phyloP scores from a whole-genome alignment of 1,140 invertebrate genomes.

The Drosophila jambulina region DNA sequence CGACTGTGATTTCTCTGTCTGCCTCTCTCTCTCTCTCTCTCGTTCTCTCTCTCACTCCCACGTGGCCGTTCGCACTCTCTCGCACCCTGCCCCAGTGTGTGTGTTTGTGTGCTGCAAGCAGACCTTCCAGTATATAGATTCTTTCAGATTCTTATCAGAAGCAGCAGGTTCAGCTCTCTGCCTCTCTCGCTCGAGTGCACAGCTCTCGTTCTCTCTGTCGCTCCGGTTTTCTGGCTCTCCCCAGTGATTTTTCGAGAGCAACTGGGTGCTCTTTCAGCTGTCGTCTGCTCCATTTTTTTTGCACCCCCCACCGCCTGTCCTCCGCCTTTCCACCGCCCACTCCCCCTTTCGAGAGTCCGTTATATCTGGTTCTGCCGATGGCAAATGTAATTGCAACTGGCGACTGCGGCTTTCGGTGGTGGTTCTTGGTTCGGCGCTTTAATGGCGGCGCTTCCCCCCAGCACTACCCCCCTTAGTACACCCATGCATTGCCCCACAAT shows the following conservation, averaged over 20 bases:
- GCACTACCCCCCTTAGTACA: slow-evolving; percentile 3
- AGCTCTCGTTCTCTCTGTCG: slow-evolving; percentile 30
- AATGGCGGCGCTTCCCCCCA: slow-evolving; percentile 54
- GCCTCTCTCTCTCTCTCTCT: slow-evolving; percentile 38
- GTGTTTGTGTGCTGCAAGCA: slow-evolving; percentile 39
- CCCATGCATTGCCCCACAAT: slow-evolving; percentile 2
- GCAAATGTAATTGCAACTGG: slow-evolving; percentile 77
- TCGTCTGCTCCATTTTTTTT: slow-evolving; percentile 67
- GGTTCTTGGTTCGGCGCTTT: slow-evolving; percentile 50
- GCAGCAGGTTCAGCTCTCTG: slow-evolving; percentile 39
- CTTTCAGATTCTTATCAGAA: slow-evolving; percentile 65
- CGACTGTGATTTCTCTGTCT: slow-evolving; percentile 84
- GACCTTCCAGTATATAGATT: slow-evolving; percentile 72
- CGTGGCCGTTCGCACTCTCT: slow-evolving; percentile 19
- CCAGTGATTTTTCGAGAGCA: slow-evolving; percentile 48
- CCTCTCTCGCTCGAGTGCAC: slow-evolving; percentile 29
- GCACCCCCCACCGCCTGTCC: slow-evolving; percentile 7
- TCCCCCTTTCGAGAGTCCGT: background rate
- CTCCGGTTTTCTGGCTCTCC: slow-evolving; percentile 11
- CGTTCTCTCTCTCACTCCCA: slow-evolving; percentile 32
- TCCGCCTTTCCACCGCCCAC: background rate
- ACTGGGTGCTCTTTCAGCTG: slow-evolving; percentile 67
- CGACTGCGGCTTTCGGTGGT: slow-evolving; percentile 67
- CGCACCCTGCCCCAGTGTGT: slow-evolving; percentile 6
- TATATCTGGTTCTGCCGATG: slow-evolving; percentile 51